Evolutionary conservation across 2,797 vertebrate species (phyloP).

Genomic region (Paramormyrops hopkinsi): DNA sequence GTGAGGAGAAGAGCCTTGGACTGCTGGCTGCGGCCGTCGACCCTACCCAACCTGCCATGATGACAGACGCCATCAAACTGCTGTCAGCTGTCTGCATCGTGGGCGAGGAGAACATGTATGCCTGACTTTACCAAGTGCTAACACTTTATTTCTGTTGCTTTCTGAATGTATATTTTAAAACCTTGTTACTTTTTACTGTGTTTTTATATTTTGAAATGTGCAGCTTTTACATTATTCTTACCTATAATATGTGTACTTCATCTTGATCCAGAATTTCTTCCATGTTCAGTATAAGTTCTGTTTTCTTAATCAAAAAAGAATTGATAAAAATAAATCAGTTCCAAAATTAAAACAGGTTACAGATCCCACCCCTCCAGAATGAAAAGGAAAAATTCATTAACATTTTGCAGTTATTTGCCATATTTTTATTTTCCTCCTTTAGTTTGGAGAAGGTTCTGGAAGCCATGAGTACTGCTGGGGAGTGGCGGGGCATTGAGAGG

Average conservation of each 20-base stretch:
- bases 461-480: constrained; percentile 82
- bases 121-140: constrained; percentile 26
- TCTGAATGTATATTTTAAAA: background rate
- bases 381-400: constrained; percentile 3
- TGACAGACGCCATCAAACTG: constrained; percentile 92
- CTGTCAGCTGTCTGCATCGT: constrained; percentile 96
- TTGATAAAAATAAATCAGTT: background rate
- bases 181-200: background rate
- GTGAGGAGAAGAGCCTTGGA: constrained; percentile 82
- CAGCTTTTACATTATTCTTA: background rate
- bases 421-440: constrained; percentile 42
- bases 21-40: constrained; percentile 84
- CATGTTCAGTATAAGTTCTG: background rate
- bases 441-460: constrained; percentile 96
- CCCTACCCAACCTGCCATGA: constrained; percentile 80
- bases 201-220: background rate
- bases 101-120: constrained; percentile 94
- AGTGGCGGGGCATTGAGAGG: constrained; percentile 72
- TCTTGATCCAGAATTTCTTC: background rate
- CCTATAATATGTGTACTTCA: background rate
- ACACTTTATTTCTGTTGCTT: background rate
- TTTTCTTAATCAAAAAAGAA: background rate
- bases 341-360: background rate
- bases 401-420: constrained; percentile 17
- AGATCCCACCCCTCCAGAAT: background rate